Conservation (phyloP, 2,797 vertebrate species). For the Bovichtus diacanthus region DNA sequence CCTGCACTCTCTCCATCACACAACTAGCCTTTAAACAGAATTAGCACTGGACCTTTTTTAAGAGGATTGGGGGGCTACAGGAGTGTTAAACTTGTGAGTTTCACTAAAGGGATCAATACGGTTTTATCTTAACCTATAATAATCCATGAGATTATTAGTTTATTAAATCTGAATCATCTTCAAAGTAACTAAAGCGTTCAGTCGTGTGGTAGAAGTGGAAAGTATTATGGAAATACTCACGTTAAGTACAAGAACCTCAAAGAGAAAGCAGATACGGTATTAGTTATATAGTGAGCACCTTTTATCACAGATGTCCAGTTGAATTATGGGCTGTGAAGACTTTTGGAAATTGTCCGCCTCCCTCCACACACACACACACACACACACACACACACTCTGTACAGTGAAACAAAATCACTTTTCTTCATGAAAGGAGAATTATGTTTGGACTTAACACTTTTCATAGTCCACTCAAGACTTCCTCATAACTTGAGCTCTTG, state of each 20-base stretch:
- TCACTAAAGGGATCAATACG: too few species aligned
- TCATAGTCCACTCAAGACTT: background rate
- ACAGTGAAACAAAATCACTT: background rate
- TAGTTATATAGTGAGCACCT: conserved; percentile 6
- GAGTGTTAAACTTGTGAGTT: background rate
- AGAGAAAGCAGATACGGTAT: conserved; percentile 2
- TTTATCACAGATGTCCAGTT: conserved; percentile 9
- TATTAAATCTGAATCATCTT: too few species aligned
- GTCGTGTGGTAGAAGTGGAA: too few species aligned
- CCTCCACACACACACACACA: conserved; percentile 4
- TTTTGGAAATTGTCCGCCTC: too few species aligned
- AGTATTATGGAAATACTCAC: too few species aligned
- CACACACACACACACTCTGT: background rate
- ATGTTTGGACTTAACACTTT: conserved; percentile 17
- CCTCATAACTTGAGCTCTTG: background rate
- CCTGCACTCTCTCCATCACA: conserved; percentile 33
- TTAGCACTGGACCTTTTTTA: conserved; percentile 40
- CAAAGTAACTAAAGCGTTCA: too few species aligned
- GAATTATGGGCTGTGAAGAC: conserved; percentile 27
- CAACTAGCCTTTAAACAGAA: conserved; percentile 19
- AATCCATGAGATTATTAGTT: too few species aligned
- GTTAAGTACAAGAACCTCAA: too few species aligned
- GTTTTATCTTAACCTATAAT: too few species aligned
- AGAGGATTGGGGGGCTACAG: conserved; percentile 25
- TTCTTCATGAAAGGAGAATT: conserved; percentile 17